Evolutionary conservation across 2,797 vertebrate species (phyloP).

Genomic region (Microcaecilia unicolor): DNA sequence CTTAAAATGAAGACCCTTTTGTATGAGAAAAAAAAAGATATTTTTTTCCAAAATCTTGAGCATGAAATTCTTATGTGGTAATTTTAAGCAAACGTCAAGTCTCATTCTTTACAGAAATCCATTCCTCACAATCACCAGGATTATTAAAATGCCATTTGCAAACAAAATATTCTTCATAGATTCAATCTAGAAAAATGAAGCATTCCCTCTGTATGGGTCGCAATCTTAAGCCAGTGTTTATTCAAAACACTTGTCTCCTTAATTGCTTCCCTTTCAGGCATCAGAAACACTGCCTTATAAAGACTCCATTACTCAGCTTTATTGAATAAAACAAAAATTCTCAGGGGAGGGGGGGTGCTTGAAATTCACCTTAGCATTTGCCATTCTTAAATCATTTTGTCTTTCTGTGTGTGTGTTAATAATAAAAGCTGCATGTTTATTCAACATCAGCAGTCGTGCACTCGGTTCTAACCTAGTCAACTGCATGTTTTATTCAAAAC

Average conservation of each 20-base stretch:
- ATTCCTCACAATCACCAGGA: not conserved
- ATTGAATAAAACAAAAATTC: conserved; percentile 43
- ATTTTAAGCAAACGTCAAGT: not conserved
- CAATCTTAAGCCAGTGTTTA: too few species aligned
- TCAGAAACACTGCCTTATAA: conserved; percentile 18
- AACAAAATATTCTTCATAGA: conserved; percentile 33
- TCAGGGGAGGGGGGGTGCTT: conserved; percentile 46
- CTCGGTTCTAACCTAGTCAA: conserved; percentile 3
- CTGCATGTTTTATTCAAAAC: conserved; percentile 24
- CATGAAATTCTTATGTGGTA: not conserved
- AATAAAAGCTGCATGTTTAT: conserved; percentile 31
- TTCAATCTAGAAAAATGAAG: too few species aligned
- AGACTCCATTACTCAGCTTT: conserved; percentile 33
- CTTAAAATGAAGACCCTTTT: too few species aligned
- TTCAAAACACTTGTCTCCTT: conserved; percentile 21
- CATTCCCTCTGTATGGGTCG: too few species aligned
- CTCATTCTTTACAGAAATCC: not conserved
- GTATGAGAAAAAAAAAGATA: too few species aligned
- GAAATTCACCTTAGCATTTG: conserved; percentile 24
- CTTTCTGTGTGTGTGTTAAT: conserved; percentile 34
- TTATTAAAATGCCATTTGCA: conserved; percentile 10
- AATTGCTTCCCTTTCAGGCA: conserved; percentile 25
- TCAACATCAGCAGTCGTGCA: conserved; percentile 18
- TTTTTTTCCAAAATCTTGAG: too few species aligned
- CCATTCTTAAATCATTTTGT: conserved; percentile 42